Base-by-base conservation (phyloP, 2,888 invertebrate species). In the Scotopteryx bipunctaria region DNA sequence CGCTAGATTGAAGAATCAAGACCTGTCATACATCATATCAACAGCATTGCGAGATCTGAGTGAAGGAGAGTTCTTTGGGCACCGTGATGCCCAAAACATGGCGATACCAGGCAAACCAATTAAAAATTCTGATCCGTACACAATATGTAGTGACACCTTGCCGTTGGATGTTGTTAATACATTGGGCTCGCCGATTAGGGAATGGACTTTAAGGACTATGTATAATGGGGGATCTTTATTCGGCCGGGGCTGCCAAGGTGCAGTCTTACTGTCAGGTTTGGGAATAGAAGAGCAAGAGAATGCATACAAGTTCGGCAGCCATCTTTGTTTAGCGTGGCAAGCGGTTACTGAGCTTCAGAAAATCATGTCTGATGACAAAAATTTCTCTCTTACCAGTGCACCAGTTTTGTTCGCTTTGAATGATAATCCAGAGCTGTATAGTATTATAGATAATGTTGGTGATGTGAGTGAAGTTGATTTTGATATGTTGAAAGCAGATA, bases 351-450 rank as follows among this genome's bases (percentile, higher is more conserved):
- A 91, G 55, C 46, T 87, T 15, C 81, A 85, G 51, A 85, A 81
- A 54, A 70, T 70, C 61, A 91, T 49, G 87, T 93, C 77, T 78
- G 93, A 69, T 91, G 83, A 83, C 49, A 78, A 83, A 11, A 73
- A 91, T 0, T 94, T 93, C 68, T 94, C 93, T 52, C 80, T 97
- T 64, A 94, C 95, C 1, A 94, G 95, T 69, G 96, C 96, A 2
- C 97, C 97, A 0, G 94, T 97, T 2, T 91, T 97, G 67, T 96
- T 96, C 60, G 96, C 96, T 49, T 83, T 97, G 31, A 94, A 95
- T 71, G 91, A 94, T 50, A 94, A 95, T 71, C 94, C 94, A 2
- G 82, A 91, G 3, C 80, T 96, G 57, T 94, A 95, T 65, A 77
- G 83, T 9, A 46, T 63, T 5, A 66, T 90, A 67, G 91, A 92